phyloP scores from a whole-genome alignment of 2,888 invertebrate species.

The Sinelater perroti region DNA sequence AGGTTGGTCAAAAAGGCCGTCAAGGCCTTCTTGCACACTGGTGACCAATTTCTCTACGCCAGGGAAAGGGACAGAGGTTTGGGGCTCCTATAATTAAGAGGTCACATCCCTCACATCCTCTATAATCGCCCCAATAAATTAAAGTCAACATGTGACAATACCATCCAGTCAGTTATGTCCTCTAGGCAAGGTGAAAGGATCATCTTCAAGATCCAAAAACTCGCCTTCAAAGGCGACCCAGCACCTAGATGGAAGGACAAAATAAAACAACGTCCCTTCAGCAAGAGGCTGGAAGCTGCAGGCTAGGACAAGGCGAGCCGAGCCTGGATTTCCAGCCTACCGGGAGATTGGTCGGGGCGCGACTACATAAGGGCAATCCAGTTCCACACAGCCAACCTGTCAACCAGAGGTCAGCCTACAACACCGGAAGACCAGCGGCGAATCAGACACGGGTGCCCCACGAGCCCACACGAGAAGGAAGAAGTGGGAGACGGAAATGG shows the following conservation, averaged over 20 bases:
- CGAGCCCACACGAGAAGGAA: background rate
- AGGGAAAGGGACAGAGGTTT: constrained; percentile 44
- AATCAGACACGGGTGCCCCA: too few species aligned
- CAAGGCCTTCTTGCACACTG: constrained; percentile 47
- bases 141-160: background rate
- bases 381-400: too few species aligned
- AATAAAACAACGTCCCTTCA: background rate
- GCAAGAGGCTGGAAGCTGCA: constrained; percentile 32
- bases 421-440: too few species aligned
- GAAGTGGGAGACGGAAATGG: background rate
- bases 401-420: too few species aligned
- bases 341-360: constrained; percentile 33
- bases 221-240: constrained; percentile 11
- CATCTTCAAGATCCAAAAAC: background rate
- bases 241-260: constrained; percentile 18
- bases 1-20: constrained; percentile 46
- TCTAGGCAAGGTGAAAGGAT: background rate
- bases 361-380: too few species aligned
- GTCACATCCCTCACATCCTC: constrained; percentile 30
- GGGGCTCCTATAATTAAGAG: constrained; percentile 42
- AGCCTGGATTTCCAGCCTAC: constrained; percentile 32
- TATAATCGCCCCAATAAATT: background rate
- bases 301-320: constrained; percentile 38
- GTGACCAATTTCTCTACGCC: constrained; percentile 33
- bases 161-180: background rate